These are phyloP conservation scores for Hycleus phaleratus DNA, from an alignment of 1,140 invertebrate species.

Conservation along the genomic window DNA sequence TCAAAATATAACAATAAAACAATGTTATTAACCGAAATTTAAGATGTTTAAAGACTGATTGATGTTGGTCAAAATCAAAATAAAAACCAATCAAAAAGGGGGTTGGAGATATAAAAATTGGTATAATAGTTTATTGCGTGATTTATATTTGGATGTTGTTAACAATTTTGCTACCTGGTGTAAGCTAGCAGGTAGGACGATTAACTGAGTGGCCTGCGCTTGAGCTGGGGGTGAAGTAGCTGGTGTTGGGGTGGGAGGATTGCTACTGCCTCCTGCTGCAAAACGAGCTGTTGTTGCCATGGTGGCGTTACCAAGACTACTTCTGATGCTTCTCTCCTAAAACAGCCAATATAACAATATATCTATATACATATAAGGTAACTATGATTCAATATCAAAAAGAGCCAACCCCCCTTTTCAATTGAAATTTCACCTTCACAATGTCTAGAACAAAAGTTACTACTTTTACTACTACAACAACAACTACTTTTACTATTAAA, in stretches of 20 bases:
- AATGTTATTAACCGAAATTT: neutral
- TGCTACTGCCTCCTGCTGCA: conserved; percentile 36
- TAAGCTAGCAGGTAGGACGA: conserved; percentile 40
- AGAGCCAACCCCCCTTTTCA: neutral
- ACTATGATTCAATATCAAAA: neutral
- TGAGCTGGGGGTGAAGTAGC: conserved; percentile 37
- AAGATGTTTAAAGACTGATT: too few relatives aligned
- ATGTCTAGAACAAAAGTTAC: neutral
- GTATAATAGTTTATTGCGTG: too few relatives aligned
- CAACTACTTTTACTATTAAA: neutral
- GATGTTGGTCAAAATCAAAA: neutral
- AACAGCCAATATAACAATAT: conserved; percentile 17
- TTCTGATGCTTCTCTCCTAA: conserved; percentile 28
- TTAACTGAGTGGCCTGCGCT: conserved; percentile 37
- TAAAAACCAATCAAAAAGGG: neutral
- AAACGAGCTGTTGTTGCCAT: conserved; percentile 42
- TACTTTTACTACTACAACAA: neutral
- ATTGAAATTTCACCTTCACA: neutral
- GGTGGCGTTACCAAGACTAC: conserved; percentile 37
- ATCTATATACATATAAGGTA: too few relatives aligned
- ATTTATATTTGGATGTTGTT: too few relatives aligned
- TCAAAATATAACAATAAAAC: neutral
- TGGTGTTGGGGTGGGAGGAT: conserved; percentile 37
- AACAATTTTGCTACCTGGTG: conserved; percentile 34
- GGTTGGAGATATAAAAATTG: neutral